Conservation (phyloP, 2,113 vertebrate genomes). For the Calidris pugnax region DNA sequence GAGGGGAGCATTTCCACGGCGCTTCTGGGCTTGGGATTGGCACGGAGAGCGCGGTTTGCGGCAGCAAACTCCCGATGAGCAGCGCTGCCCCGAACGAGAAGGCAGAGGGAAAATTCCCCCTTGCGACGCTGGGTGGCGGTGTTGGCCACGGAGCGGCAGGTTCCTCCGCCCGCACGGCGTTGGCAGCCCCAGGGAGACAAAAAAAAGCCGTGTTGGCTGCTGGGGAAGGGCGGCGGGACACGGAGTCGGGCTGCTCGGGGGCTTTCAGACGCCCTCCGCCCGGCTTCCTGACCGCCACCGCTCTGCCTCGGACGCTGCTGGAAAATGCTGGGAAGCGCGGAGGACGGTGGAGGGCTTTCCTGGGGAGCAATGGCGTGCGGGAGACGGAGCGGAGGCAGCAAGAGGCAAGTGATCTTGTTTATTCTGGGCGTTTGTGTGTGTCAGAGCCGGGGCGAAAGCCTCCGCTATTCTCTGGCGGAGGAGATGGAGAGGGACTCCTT, state of each 20-base stretch:
- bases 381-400: neutral
- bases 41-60: rapidly evolving
- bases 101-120: neutral
- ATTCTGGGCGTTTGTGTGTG: constrained; percentile 68
- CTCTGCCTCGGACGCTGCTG: rapidly evolving
- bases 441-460: constrained; percentile 32
- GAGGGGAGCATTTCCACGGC: neutral
- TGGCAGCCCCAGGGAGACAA: neutral
- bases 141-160: neutral
- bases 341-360: neutral
- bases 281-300: rapidly evolving
- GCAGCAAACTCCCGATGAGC: neutral
- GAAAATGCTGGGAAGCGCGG: neutral
- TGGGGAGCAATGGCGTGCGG: neutral
- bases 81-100: neutral
- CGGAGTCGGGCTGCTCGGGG: neutral
- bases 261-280: neutral
- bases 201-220: neutral
- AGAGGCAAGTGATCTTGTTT: constrained; percentile 69
- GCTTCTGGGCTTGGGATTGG: rapidly evolving
- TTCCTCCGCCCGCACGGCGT: neutral
- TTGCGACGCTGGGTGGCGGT: constrained; percentile 36
- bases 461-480: constrained; percentile 80
- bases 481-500: constrained; percentile 77
- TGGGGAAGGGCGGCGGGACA: neutral